Base-by-base conservation (phyloP, 1,140 invertebrate genomes). In the Myzus persicae region DNA sequence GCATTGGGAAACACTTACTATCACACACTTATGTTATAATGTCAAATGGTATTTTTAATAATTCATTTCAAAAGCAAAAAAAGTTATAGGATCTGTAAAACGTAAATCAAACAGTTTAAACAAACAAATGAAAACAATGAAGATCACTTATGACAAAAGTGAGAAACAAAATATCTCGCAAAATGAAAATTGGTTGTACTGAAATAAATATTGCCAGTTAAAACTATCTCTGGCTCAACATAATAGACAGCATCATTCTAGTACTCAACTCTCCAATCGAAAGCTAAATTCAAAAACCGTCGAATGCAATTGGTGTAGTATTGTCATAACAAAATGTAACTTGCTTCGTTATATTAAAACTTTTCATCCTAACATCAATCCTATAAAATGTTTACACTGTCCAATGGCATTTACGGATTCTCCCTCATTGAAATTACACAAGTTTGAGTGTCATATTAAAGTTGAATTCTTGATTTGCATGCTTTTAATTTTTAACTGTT, bases 331-430 rank as follows among this genome's bases (percentile, higher is more conserved):
- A 51, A 89, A 89, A 89, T 20, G 31, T 38, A 89, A 89, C n/a
- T 89, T 89, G 36, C n/a, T 38, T 51, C 87, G 87, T 51, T 46
- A 89, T 51, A 89, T 89, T 89, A 48, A 38, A 51, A 24, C n/a
- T 89, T 38, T 89, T 6, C 87, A 89, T 89, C 87, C 87, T 48
- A 36, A 89, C 14, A 9, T 38, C n/a, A 51, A 51, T 18, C n/a
- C 87, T 51, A 36, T 89, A 38, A 38, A 51, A 38, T 89, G 87
- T 89, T 26, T 8, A 89, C 6, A 36, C 36, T 89, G 87, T 51
- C 36, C 46, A 51, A 51, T 51, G n/a, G 22, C 31, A 89, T 89
- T 89, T 89, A 89, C 51, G 3, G 87, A 51, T 51, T 11, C 8
- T 9, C 8, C 36, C 2, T 89, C 87, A 11, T 51, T 48, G 7